Conservation (phyloP, 2,888 invertebrate genomes). For the Ophonus ardosiacus region DNA sequence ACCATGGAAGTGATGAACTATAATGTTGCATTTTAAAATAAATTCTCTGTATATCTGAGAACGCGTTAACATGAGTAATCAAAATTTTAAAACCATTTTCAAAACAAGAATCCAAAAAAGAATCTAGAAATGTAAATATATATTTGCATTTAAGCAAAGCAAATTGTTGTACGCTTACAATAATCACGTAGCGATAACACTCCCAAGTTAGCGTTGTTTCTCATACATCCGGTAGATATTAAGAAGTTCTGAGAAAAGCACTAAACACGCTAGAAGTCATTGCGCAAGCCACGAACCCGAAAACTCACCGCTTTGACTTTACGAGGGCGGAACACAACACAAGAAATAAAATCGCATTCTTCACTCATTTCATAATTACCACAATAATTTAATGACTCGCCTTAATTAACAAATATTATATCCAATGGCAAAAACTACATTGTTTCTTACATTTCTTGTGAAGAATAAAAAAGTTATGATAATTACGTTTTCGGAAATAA, state of each 20-base stretch:
- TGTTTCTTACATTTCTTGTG: conserved; percentile 8
- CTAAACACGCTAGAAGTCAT: background rate
- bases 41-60: no score
- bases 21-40: no score
- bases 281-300: conserved; percentile 30
- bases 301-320: conserved; percentile 5
- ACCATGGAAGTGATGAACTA: no score
- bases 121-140: no score
- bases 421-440: conserved; percentile 9
- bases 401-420: conserved; percentile 31
- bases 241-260: conserved; percentile 9
- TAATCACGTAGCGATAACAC: background rate
- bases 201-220: conserved; percentile 2
- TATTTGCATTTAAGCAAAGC: background rate
- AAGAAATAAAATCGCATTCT: conserved; percentile 37
- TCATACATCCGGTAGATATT: conserved; percentile 25
- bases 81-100: no score
- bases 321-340: conserved; percentile 36
- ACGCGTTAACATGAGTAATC: no score
- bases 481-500: conserved; percentile 6
- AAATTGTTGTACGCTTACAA: background rate
- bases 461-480: conserved; percentile 20
- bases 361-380: conserved; percentile 29
- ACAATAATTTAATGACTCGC: conserved; percentile 4
- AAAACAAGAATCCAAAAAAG: no score